These are phyloP conservation scores for Pseudobourletiella spinata DNA, from an alignment of 1,140 invertebrate genomes.

Conservation along the genomic window DNA sequence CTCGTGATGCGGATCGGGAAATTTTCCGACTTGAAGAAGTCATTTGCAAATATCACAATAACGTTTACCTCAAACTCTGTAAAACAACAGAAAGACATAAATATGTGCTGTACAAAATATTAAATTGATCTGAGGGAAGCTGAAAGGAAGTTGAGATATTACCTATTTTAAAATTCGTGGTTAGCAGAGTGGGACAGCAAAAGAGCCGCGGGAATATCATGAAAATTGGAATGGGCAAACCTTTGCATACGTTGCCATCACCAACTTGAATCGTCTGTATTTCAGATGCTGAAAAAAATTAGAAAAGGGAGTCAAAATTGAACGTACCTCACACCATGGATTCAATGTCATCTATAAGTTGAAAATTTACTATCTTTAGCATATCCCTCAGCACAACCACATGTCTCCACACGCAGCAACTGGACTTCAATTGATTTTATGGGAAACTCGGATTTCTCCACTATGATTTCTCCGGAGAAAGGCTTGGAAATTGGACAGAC, in stretches of 20 bases:
- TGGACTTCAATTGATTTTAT: conserved; percentile 93
- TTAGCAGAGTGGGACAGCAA: conserved; percentile 83
- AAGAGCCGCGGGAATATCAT: conserved; percentile 94
- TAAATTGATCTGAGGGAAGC: neutral
- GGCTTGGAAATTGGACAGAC: conserved; percentile 74
- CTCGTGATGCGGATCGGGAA: conserved; percentile 74
- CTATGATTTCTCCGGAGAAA: conserved; percentile 77
- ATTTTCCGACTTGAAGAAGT: conserved; percentile 91
- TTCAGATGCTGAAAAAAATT: conserved; percentile 67
- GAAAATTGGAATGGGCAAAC: conserved; percentile 77
- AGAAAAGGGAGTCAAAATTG: neutral
- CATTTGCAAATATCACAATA: conserved; percentile 84
- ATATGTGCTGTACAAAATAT: neutral
- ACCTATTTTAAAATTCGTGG: conserved; percentile 95
- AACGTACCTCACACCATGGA: too few species aligned
- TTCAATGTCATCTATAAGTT: neutral
- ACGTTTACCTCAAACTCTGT: conserved; percentile 94
- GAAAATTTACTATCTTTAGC: conserved; percentile 68
- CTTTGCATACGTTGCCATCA: conserved; percentile 76
- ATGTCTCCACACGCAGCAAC: conserved; percentile 87
- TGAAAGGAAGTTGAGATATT: conserved; percentile 37
- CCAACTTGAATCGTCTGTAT: conserved; percentile 97
- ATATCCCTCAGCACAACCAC: conserved; percentile 89
- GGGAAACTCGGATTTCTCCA: conserved; percentile 52
- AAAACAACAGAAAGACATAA: conserved; percentile 43